Evolutionary conservation across 2,113 vertebrate genomes (phyloP), one percentile per base, ranked within the genome.

Genomic region (Charina bottae): DNA sequence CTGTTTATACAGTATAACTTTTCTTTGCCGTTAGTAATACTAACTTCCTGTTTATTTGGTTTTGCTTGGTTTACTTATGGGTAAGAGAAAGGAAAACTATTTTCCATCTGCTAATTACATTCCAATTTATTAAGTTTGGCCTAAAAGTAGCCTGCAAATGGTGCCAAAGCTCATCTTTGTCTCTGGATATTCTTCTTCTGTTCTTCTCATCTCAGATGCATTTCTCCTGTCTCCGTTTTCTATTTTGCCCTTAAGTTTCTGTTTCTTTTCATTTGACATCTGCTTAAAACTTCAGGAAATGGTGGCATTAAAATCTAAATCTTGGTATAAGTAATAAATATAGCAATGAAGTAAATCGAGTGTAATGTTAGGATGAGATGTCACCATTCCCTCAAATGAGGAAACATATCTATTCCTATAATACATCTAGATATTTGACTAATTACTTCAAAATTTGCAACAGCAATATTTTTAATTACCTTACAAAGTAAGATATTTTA

Each of bases 371-470:
- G 84, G 49, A 42, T 68, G 85, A 21, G 8, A 87, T 58, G 12
- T 23, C 60, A n/a, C 68, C 72, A 84, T 11, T 87, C 24, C 86
- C 23, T 87, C n/a, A 72, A 56, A 26, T n/a, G 33, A 64, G 24
- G 54, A 87, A 78, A 87, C 33, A 58, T 91, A 87, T 54, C 89
- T 1, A 6, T 72, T 92, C 64, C n/a, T 87, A 4, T 53, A 87
- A 10, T 89, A 0, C 87, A 46, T 78, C 92, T 7, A 88, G n/a
- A 42, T 3, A 33, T 55, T 84, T 19, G 0, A 46, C 54, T 10
- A 88, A 3, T 49, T 85, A 89, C 37, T 58, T 84, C 90, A 4
- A 89, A 84, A 13, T 13, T 37, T 88, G 33, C 42, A 85, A 83
- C 15, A 54, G 62, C 83, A 54, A 26, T 33, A 58, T 53, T 84